A percentile compares a stretch with the other conserved stretches of the same genome.
Conservation (phyloP, 2,113 vertebrate species). For the Anarrhichthys ocellatus region DNA sequence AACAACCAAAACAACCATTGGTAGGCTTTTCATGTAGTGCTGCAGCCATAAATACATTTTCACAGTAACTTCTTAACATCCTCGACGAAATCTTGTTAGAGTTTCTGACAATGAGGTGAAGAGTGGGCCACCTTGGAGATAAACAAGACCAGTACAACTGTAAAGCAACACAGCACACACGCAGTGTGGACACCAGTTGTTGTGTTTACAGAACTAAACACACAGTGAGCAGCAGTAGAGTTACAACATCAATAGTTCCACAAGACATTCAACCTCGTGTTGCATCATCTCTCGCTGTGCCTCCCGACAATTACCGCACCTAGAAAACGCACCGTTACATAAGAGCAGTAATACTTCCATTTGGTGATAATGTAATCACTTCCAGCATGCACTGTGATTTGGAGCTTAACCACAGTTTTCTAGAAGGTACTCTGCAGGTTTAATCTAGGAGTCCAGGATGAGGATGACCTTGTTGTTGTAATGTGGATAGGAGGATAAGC, state of each 20-base stretch:
- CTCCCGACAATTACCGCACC: conserved; percentile 19
- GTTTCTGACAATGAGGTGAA: background rate
- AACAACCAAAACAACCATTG: background rate
- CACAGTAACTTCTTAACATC: background rate
- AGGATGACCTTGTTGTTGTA: conserved; percentile 44
- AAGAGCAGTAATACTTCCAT: conserved; percentile 31
- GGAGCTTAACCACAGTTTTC: conserved; percentile 43
- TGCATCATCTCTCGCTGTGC: conserved; percentile 23
- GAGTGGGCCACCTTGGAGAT: conserved; percentile 13
- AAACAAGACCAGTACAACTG: conserved; percentile 16
- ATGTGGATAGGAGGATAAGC: conserved; percentile 26
- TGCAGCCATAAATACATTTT: background rate
- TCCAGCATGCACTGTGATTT: background rate
- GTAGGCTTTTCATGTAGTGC: background rate
- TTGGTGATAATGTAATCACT: conserved; percentile 51
- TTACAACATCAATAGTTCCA: conserved; percentile 46
- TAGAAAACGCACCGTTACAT: conserved; percentile 38
- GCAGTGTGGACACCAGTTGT: background rate
- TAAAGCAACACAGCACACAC: background rate
- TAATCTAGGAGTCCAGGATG: conserved; percentile 42
- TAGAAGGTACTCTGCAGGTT: conserved; percentile 31
- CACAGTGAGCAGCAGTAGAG: background rate
- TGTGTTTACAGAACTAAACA: conserved; percentile 5
- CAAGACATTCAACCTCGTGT: conserved; percentile 38
- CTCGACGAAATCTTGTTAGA: background rate